Percentiles rank a stretch among this genome's conserved stretches.
These are phyloP conservation scores for Myotis daubentonii DNA, from an alignment of 2,797 vertebrate genomes.

Conservation along the genomic window DNA sequence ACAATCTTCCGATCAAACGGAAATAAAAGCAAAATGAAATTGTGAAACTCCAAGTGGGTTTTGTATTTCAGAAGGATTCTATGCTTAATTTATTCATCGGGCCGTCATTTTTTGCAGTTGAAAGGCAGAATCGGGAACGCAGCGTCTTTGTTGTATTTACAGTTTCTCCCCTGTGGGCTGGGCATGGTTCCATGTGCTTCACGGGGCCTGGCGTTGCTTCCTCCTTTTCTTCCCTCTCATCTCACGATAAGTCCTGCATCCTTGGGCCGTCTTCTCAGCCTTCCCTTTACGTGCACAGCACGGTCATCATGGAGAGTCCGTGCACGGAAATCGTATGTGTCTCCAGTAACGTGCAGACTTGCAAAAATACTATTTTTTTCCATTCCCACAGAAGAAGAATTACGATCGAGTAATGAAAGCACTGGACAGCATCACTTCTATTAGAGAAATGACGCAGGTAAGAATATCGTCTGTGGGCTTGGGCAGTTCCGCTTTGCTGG, in stretches of 20 bases:
- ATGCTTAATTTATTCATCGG: neutral
- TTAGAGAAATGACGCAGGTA: constrained; percentile 95
- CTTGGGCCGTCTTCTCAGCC: neutral
- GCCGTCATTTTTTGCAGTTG: neutral
- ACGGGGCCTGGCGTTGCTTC: neutral
- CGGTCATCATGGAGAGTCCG: neutral
- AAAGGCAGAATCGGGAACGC: neutral
- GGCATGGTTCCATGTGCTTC: neutral
- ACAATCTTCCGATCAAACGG: neutral
- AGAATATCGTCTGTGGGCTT: constrained; percentile 32
- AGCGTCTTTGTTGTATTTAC: neutral
- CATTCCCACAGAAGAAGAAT: constrained; percentile 90
- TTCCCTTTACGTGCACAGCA: neutral
- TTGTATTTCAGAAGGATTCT: neutral
- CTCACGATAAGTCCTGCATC: neutral
- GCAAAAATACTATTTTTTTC: neutral
- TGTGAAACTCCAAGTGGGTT: neutral
- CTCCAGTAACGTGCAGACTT: neutral
- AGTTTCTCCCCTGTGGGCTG: neutral
- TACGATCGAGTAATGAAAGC: constrained; percentile 94
- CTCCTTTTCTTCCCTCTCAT: neutral
- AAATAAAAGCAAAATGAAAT: neutral
- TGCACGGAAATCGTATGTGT: neutral
- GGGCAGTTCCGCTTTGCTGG: neutral
- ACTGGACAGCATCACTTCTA: constrained; percentile 93